Conservation (phyloP, 2,888 invertebrate genomes). For the Noctua janthe region DNA sequence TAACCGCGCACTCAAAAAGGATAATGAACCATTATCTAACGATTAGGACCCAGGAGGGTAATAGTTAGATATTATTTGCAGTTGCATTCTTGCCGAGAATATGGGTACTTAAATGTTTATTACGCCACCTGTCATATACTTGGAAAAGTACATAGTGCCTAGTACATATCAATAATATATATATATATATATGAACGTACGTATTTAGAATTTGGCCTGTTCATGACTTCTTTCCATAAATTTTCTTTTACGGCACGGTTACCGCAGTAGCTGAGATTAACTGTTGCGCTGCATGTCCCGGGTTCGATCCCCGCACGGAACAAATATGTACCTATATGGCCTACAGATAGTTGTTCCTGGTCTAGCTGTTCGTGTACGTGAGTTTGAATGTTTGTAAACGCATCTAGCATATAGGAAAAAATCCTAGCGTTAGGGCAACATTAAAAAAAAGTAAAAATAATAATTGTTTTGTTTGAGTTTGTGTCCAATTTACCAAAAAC, state of each 20-base stretch:
- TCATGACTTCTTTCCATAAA: not conserved
- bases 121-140: not conserved
- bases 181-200: not conserved
- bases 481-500: not conserved
- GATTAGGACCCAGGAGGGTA: constrained; percentile 21
- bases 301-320: not conserved
- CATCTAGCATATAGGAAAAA: not conserved
- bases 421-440: not conserved
- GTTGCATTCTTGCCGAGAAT: constrained; percentile 18
- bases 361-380: not conserved
- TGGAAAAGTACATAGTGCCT: not conserved
- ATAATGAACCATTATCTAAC: constrained; percentile 47
- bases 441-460: too few relatives aligned
- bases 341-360: not conserved
- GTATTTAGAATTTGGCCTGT: not conserved
- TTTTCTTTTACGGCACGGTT: not conserved
- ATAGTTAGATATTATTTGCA: constrained; percentile 27
- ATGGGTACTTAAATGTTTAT: not conserved
- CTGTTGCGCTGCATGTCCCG: not conserved
- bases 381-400: not conserved
- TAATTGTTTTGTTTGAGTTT: not conserved
- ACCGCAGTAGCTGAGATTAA: not conserved
- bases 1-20: constrained; percentile 36
- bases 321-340: not conserved
- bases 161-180: not conserved